Evolutionary conservation across 1,140 invertebrate species (phyloP).

Genomic region (Macrostomum lignano): DNA sequence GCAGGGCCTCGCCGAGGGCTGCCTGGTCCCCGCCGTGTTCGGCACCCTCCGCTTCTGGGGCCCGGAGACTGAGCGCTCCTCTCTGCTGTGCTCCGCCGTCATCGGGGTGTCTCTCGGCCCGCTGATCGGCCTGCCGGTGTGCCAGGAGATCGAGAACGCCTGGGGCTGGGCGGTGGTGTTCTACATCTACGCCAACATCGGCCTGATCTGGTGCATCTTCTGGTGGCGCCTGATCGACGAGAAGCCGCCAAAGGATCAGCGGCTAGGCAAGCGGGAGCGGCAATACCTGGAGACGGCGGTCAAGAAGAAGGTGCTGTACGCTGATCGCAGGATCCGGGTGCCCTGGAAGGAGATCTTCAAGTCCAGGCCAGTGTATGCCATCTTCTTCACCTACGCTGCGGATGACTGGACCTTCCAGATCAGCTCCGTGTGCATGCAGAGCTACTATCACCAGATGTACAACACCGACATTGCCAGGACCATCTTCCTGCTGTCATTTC

Average conservation of each 20-base stretch:
- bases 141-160: conserved; percentile 4
- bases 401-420: conserved; percentile 4
- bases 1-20: conserved; percentile 6
- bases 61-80: conserved; percentile 2
- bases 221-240: conserved; percentile 6
- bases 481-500: conserved; percentile 2
- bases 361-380: conserved; percentile 1
- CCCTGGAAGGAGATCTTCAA: conserved; percentile 3
- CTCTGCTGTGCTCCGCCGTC: conserved; percentile 1
- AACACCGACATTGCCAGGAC: conserved; percentile 1
- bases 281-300: not conserved
- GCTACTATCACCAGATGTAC: not conserved
- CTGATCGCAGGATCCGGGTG: not conserved
- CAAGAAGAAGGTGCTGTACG: not conserved
- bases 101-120: conserved; percentile 5
- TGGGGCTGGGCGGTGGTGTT: conserved; percentile 7
- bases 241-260: not conserved
- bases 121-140: conserved; percentile 5
- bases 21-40: conserved; percentile 5
- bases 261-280: not conserved
- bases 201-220: conserved; percentile 6
- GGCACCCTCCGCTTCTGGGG: conserved; percentile 4
- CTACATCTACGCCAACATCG: conserved; percentile 6
- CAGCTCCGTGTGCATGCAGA: not conserved
- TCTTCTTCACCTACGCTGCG: conserved; percentile 1